These are phyloP conservation scores for Turritopsis dohrnii DNA, from an alignment of 30 jellyfish, hydroid and myxozoan species.

Conservation along the genomic window DNA sequence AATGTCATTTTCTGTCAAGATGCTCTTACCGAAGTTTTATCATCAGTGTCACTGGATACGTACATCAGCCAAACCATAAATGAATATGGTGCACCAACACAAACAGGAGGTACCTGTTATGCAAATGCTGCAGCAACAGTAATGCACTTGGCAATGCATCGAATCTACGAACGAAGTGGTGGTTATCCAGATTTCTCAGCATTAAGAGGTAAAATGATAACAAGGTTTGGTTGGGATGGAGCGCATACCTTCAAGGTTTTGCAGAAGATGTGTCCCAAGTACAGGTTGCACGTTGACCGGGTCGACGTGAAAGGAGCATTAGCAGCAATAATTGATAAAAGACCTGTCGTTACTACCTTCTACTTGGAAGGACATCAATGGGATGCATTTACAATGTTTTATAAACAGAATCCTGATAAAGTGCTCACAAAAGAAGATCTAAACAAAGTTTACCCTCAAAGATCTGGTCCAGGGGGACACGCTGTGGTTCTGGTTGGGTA, in stretches of 20 bases:
- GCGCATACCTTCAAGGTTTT: not conserved
- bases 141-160: not conserved
- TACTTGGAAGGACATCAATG: not conserved
- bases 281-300: not conserved
- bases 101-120: not conserved
- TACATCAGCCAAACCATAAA: conserved; percentile 4
- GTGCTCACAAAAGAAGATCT: not conserved
- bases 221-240: not conserved
- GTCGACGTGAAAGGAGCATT: not conserved
- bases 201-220: not conserved
- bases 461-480: not conserved
- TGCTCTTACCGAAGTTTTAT: conserved; percentile 5
- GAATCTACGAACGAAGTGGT: not conserved
- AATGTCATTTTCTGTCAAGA: conserved; percentile 14
- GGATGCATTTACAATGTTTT: not conserved
- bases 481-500: conserved; percentile 5
- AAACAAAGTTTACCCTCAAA: not conserved
- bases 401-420: not conserved
- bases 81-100: not conserved
- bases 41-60: not conserved
- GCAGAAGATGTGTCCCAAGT: not conserved
- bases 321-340: not conserved
- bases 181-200: not conserved
- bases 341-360: conserved; percentile 9
- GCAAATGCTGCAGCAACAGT: conserved; percentile 22